Conservation (phyloP, 1,140 invertebrate genomes). For the Lucilia cuprina region DNA sequence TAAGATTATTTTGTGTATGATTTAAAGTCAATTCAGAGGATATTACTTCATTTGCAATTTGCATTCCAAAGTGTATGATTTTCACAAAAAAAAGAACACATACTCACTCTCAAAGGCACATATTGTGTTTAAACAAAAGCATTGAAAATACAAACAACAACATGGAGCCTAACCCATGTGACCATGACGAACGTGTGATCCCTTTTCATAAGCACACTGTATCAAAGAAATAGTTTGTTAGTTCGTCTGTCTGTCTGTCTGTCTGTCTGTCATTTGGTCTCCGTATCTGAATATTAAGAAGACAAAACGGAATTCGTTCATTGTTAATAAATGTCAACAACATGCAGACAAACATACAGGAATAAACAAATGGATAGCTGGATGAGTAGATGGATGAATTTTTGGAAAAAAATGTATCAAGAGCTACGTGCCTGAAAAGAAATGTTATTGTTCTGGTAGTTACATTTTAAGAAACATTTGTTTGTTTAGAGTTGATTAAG, state of each 20-base stretch:
- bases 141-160: not conserved
- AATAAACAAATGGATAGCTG: too few relatives aligned
- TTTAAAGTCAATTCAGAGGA: slow-evolving; percentile 7
- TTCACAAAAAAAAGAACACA: not conserved
- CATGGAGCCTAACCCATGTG: not conserved
- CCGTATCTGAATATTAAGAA: not conserved
- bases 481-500: too few relatives aligned
- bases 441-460: too few relatives aligned
- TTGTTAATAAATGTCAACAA: not conserved
- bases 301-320: not conserved
- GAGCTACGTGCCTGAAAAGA: too few relatives aligned
- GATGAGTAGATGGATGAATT: too few relatives aligned
- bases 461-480: too few relatives aligned
- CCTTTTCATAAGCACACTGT: not conserved
- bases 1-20: not conserved
- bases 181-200: slow-evolving; percentile 13
- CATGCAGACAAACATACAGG: too few relatives aligned
- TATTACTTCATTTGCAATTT: not conserved
- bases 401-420: too few relatives aligned
- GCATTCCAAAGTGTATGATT: not conserved
- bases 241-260: too few relatives aligned
- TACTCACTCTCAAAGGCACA: not conserved
- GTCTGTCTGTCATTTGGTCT: not conserved
- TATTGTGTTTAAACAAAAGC: slow-evolving; percentile 8
- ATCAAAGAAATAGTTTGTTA: not conserved